phyloP scores from a whole-genome alignment of 1,140 invertebrate genomes.

The Drosophila bipectinata region DNA sequence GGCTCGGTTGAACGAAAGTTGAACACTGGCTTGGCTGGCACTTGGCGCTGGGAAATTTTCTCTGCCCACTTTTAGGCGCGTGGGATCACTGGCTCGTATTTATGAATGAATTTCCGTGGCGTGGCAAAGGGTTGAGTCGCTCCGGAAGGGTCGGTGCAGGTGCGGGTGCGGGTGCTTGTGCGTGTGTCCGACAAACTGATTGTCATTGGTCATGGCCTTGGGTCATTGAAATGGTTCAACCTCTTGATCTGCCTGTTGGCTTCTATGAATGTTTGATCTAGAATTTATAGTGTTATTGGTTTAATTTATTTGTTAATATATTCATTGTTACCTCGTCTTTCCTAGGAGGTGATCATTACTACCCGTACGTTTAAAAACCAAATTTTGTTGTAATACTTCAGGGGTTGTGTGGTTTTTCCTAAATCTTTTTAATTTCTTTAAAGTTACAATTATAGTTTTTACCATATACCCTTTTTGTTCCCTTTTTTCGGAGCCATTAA shows the following conservation, averaged over 20 bases:
- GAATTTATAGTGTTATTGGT: neutral
- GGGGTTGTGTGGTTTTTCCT: too few relatives aligned
- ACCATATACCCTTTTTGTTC: too few relatives aligned
- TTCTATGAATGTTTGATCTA: neutral
- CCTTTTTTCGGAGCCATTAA: too few relatives aligned
- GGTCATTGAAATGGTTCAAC: conserved; percentile 1
- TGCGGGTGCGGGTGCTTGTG: conserved; percentile 19
- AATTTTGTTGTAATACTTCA: too few relatives aligned
- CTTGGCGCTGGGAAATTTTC: conserved; percentile 58
- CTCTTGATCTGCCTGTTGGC: neutral
- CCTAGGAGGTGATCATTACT: too few relatives aligned
- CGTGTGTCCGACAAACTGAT: conserved; percentile 65
- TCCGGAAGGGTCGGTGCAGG: neutral
- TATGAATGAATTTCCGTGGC: conserved; percentile 67
- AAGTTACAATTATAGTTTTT: too few relatives aligned
- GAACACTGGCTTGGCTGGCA: conserved; percentile 35
- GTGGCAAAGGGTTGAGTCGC: conserved; percentile 40
- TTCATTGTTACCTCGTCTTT: too few relatives aligned
- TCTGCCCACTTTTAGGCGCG: conserved; percentile 55
- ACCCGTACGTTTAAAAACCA: too few relatives aligned
- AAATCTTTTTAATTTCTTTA: too few relatives aligned
- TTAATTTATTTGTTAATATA: too few relatives aligned
- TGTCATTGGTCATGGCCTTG: conserved; percentile 77
- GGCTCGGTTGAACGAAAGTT: conserved; percentile 51
- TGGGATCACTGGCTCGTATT: conserved; percentile 35